These are phyloP conservation scores for Iselma pallidipennis DNA, from an alignment of 2,888 invertebrate species.

Conservation along the genomic window DNA sequence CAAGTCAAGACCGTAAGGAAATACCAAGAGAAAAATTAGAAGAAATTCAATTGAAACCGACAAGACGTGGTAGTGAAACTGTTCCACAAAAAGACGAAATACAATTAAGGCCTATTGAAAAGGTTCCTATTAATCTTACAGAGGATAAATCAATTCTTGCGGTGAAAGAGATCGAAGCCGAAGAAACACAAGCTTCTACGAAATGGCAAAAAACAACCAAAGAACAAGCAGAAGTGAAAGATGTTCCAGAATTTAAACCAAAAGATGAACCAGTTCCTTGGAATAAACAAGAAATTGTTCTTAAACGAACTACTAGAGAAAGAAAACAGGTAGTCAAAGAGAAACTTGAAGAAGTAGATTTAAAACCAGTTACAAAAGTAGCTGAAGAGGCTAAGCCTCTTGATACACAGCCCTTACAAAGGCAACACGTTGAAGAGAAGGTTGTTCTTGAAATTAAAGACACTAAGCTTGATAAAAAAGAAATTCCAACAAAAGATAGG, in stretches of 20 bases:
- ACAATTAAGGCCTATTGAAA: conserved; percentile 17
- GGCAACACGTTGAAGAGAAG: conserved; percentile 35
- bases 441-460: conserved; percentile 5
- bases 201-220: neutral
- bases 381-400: conserved; percentile 26
- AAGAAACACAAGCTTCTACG: neutral
- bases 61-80: conserved; percentile 14
- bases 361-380: conserved; percentile 1
- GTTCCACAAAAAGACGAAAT: conserved; percentile 12
- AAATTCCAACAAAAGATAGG: conserved; percentile 19
- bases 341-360: conserved; percentile 10
- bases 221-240: conserved; percentile 55
- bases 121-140: neutral
- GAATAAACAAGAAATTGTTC: conserved; percentile 36
- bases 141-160: conserved; percentile 1
- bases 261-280: conserved; percentile 31
- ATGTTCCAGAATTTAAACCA: conserved; percentile 8
- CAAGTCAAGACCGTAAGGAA: conserved; percentile 46
- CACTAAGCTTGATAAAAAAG: conserved; percentile 16
- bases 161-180: neutral
- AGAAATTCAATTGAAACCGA: conserved; percentile 58
- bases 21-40: conserved; percentile 50
- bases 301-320: conserved; percentile 55
- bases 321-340: conserved; percentile 36
- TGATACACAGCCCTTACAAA: conserved; percentile 26